phyloP scores from a whole-genome alignment of 2,797 vertebrate genomes.

The Eleutherodactylus coqui region DNA sequence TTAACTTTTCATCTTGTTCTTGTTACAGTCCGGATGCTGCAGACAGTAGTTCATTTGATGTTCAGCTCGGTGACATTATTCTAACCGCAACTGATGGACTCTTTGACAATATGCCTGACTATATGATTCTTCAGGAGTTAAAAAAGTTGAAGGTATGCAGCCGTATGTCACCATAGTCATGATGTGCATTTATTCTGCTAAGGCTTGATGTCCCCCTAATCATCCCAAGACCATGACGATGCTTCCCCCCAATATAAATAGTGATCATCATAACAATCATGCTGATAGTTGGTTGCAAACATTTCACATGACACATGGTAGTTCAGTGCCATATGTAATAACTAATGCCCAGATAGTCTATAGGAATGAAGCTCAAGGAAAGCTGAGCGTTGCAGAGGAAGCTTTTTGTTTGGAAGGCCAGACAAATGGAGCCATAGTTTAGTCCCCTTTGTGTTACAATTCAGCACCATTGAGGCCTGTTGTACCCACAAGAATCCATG shows the following conservation, averaged over 20 bases:
- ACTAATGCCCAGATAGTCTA: too few relatives aligned
- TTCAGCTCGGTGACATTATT: constrained; percentile 98
- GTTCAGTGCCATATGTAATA: too few relatives aligned
- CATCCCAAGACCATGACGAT: too few relatives aligned
- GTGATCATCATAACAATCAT: too few relatives aligned
- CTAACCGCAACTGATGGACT: constrained; percentile 96
- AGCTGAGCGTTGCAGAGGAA: neutral
- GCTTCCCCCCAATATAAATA: too few relatives aligned
- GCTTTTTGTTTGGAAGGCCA: neutral
- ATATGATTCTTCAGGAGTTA: constrained; percentile 97
- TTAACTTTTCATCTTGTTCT: constrained; percentile 13
- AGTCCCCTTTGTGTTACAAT: neutral
- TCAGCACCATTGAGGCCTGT: neutral
- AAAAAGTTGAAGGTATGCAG: constrained; percentile 90
- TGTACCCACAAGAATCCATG: neutral
- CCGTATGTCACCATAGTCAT: neutral
- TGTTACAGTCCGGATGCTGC: constrained; percentile 90
- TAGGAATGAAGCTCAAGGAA: too few relatives aligned
- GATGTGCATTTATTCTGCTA: neutral
- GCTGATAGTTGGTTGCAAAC: too few relatives aligned
- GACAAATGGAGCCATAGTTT: neutral
- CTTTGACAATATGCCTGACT: constrained; percentile 99
- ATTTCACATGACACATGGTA: too few relatives aligned
- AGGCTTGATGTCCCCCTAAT: neutral
- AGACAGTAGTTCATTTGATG: constrained; percentile 94